Percentiles rank a stretch among this genome's conserved stretches.
Evolutionary conservation across 2,113 vertebrate genomes (phyloP).

Genomic region (Cheirogaleus medius): DNA sequence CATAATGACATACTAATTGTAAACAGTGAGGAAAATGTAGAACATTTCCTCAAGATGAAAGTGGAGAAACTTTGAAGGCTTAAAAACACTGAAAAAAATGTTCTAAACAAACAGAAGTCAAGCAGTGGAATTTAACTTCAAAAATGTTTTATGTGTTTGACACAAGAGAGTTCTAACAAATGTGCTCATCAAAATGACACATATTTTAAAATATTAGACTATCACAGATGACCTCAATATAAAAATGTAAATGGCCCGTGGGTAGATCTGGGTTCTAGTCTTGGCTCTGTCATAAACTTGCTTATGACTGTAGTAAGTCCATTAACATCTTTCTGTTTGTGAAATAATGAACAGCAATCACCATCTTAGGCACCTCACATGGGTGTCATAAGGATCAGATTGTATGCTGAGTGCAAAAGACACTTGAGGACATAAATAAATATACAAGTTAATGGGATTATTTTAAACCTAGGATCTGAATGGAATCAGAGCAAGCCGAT

Average conservation of each 20-base stretch:
- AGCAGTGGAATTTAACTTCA: conserved; percentile 56
- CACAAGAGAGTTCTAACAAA: conserved; percentile 33
- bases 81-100: conserved; percentile 46
- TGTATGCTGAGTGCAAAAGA: conserved; percentile 3
- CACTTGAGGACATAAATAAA: neutral
- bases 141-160: conserved; percentile 49
- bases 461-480: neutral
- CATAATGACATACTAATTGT: conserved; percentile 72
- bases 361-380: neutral
- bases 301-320: neutral
- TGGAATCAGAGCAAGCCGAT: neutral
- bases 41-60: conserved; percentile 27
- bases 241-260: neutral
- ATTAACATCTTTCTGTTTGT: conserved; percentile 9
- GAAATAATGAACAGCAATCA: conserved; percentile 3
- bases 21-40: conserved; percentile 43
- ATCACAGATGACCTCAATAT: neutral
- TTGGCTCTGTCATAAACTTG: conserved; percentile 38
- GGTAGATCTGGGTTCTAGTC: neutral
- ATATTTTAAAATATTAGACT: conserved; percentile 1
- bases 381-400: neutral
- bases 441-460: neutral
- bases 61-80: conserved; percentile 33
- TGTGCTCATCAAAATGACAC: conserved; percentile 23
- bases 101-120: conserved; percentile 30